phyloP scores from a whole-genome alignment of 1,140 invertebrate genomes.

The Akabosia matsudoensis region DNA sequence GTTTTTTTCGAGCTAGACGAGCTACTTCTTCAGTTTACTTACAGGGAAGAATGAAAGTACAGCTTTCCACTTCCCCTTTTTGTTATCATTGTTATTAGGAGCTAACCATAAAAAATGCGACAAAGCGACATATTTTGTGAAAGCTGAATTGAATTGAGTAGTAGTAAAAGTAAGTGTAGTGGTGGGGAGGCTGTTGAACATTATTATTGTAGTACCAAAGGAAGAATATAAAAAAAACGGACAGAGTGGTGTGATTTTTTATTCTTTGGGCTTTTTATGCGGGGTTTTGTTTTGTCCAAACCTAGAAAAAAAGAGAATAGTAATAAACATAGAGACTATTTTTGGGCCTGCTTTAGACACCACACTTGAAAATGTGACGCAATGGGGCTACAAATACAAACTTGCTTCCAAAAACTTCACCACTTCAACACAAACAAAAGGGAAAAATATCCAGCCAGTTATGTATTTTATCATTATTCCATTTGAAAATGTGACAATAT shows the following conservation, averaged over 20 bases:
- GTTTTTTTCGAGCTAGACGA: background rate
- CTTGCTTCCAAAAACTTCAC: conserved; percentile 23
- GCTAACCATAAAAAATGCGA: conserved; percentile 23
- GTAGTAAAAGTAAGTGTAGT: conserved; percentile 16
- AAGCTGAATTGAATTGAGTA: conserved; percentile 22
- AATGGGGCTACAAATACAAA: conserved; percentile 19
- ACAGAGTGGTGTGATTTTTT: conserved; percentile 6
- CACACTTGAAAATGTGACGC: conserved; percentile 17
- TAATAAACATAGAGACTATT: background rate
- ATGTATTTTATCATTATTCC: conserved; percentile 8
- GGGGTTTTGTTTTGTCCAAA: background rate
- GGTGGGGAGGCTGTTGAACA: background rate
- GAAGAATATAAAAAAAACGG: background rate
- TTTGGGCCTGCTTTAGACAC: background rate
- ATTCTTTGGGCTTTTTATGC: background rate
- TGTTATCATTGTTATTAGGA: conserved; percentile 25
- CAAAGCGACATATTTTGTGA: conserved; percentile 23
- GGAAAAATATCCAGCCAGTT: background rate
- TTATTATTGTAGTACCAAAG: background rate
- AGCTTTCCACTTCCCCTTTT: conserved; percentile 1
- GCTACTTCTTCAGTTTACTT: background rate
- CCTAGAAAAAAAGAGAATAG: background rate
- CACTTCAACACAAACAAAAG: conserved; percentile 1
- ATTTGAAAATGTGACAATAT: background rate
- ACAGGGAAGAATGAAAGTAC: conserved; percentile 4